Conservation (phyloP, 2,888 invertebrate species). For the Xestobium rufovillosum region DNA sequence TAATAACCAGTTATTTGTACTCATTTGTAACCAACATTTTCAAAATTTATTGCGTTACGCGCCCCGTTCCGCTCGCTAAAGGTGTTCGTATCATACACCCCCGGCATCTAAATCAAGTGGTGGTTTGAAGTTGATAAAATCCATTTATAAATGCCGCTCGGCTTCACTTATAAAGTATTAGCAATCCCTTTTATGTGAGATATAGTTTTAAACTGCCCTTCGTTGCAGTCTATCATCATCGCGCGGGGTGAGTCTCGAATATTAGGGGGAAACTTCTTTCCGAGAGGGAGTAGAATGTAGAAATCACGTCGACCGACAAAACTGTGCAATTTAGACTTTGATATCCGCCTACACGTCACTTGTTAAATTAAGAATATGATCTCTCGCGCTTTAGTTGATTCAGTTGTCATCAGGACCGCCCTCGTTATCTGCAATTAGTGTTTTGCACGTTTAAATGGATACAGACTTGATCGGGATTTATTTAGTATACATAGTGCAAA, state of each 20-base stretch:
- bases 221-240: conserved; percentile 38
- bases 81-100: too few relatives aligned
- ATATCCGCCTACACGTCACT: conserved; percentile 38
- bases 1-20: too few relatives aligned
- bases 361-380: conserved; percentile 43
- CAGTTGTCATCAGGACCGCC: too few relatives aligned
- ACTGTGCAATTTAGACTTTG: conserved; percentile 38
- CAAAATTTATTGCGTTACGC: too few relatives aligned
- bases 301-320: conserved; percentile 41
- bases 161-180: conserved; percentile 45
- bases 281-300: conserved; percentile 3
- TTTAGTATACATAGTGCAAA: too few relatives aligned
- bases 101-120: background rate
- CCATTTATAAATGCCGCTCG: conserved; percentile 44
- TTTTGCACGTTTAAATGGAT: too few relatives aligned
- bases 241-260: conserved; percentile 16
- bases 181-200: conserved; percentile 42
- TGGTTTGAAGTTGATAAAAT: conserved; percentile 44
- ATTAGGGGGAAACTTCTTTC: conserved; percentile 6
- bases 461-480: too few relatives aligned
- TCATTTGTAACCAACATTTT: too few relatives aligned
- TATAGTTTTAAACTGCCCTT: conserved; percentile 34
- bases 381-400: too few relatives aligned
- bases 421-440: too few relatives aligned
- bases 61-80: too few relatives aligned